A percentile compares a stretch with the other conserved stretches of the same genome.
Conservation (phyloP, 2,888 invertebrate genomes). For the Busseola fusca region DNA sequence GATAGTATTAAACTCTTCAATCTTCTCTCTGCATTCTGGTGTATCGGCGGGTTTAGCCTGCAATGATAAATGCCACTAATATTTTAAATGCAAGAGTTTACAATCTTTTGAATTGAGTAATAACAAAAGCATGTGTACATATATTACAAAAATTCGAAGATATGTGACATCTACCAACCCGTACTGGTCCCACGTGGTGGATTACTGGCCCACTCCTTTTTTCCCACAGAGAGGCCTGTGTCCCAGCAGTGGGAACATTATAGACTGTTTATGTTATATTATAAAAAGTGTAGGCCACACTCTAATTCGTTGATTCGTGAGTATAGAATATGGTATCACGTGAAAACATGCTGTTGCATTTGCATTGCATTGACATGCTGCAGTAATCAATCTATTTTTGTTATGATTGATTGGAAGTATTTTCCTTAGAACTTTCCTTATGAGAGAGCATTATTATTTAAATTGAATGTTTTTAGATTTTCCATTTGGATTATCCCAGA, state of each 20-base stretch:
- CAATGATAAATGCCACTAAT: slow-evolving; percentile 45
- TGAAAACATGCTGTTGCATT: too few species aligned
- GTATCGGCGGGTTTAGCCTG: slow-evolving; percentile 64
- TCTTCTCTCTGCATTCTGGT: slow-evolving; percentile 69
- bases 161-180: too few species aligned
- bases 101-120: slow-evolving; percentile 4
- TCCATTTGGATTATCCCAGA: not conserved
- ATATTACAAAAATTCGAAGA: not conserved
- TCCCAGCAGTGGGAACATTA: too few species aligned
- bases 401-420: not conserved
- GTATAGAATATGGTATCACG: not conserved
- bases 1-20: slow-evolving; percentile 75
- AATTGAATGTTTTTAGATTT: not conserved
- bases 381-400: not conserved
- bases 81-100: slow-evolving; percentile 38
- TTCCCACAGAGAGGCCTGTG: too few species aligned
- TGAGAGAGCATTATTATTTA: not conserved
- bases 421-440: not conserved
- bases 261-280: too few species aligned
- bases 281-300: not conserved
- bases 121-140: not conserved
- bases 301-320: not conserved
- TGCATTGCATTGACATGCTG: not conserved
- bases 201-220: too few species aligned
- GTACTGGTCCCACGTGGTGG: too few species aligned